phyloP scores from a whole-genome alignment of 2,113 vertebrate genomes.

The Podarcis raffonei region DNA sequence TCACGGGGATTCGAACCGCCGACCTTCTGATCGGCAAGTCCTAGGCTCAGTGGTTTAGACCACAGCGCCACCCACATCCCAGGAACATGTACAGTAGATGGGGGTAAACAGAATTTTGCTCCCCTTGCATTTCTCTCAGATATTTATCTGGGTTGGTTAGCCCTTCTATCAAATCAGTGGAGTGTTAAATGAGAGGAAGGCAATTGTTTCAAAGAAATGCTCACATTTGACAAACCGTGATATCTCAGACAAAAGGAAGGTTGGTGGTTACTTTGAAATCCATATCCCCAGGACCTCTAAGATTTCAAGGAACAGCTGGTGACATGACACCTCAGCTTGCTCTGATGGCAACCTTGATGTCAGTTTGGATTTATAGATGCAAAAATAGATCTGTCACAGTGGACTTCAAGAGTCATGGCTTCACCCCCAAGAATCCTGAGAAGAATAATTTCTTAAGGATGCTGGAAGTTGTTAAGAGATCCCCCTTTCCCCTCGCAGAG shows the following conservation, averaged over 20 bases:
- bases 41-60: too few relatives aligned
- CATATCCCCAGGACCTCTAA: neutral
- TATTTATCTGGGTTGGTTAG: neutral
- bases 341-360: neutral
- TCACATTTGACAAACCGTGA: neutral
- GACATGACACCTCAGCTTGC: neutral
- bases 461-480: too few relatives aligned
- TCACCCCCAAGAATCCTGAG: too few relatives aligned
- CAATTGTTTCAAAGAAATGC: neutral
- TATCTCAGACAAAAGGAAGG: neutral
- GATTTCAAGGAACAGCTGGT: neutral
- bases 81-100: neutral
- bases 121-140: neutral
- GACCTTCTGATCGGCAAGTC: too few relatives aligned
- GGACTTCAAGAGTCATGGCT: neutral
- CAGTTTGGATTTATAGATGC: neutral
- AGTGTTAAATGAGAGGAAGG: neutral
- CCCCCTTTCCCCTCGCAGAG: too few relatives aligned
- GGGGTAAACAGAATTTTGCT: neutral
- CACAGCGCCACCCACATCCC: too few relatives aligned
- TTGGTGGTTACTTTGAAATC: neutral
- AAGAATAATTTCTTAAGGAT: neutral
- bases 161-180: neutral
- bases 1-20: too few relatives aligned
- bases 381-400: neutral